Conservation (phyloP, 2,888 invertebrate genomes). For the Andrena chrysosceles region DNA sequence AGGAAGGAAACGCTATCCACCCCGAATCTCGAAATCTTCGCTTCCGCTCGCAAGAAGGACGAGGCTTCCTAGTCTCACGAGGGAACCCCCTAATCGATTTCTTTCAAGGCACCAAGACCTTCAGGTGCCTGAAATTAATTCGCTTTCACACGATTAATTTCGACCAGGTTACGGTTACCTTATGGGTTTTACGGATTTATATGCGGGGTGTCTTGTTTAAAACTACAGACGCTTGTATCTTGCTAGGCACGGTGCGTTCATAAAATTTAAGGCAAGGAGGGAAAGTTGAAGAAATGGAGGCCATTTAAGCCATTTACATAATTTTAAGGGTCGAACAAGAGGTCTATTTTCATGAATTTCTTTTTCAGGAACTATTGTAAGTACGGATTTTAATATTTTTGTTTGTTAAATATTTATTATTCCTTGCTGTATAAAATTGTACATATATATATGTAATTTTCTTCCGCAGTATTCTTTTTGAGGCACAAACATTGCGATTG, state of each 20-base stretch:
- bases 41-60: constrained; percentile 72
- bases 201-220: background rate
- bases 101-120: background rate
- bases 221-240: background rate
- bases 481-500: no score
- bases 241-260: background rate
- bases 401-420: no score
- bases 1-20: constrained; percentile 76
- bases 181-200: background rate
- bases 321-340: no score
- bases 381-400: no score
- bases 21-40: constrained; percentile 75
- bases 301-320: no score
- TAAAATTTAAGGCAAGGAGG: background rate
- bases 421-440: no score
- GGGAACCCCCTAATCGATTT: constrained; percentile 45
- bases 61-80: constrained; percentile 32
- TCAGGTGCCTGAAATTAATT: constrained; percentile 39
- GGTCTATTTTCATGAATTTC: no score
- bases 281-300: background rate
- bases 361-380: no score
- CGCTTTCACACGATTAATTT: constrained; percentile 42
- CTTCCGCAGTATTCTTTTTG: no score
- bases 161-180: background rate
- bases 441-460: no score